Conservation (phyloP, 2,797 vertebrate genomes). For the Ataeniobius toweri region DNA sequence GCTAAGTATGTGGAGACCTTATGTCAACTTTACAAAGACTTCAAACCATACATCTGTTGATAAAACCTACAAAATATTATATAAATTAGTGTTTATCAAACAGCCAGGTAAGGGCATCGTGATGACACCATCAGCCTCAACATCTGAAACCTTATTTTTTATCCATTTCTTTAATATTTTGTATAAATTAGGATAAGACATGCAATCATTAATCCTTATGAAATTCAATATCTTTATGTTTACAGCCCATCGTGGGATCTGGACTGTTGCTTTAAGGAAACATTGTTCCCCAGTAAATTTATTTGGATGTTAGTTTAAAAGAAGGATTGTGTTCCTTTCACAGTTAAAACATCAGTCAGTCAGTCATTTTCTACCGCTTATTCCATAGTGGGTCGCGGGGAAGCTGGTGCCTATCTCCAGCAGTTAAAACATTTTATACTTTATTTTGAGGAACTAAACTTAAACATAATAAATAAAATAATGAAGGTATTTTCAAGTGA, state of each 20-base stretch:
- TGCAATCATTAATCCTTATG: not conserved
- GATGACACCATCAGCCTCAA: not conserved
- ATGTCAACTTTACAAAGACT: constrained; percentile 2
- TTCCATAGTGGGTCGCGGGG: too few relatives aligned
- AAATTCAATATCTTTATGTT: not conserved
- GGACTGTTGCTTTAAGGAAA: too few relatives aligned
- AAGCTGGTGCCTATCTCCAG: too few relatives aligned
- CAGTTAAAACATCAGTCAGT: not conserved
- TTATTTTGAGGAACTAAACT: not conserved
- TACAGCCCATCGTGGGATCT: not conserved
- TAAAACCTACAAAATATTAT: not conserved
- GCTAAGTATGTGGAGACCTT: not conserved
- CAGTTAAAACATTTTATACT: not conserved
- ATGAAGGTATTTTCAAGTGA: constrained; percentile 22
- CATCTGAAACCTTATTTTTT: not conserved
- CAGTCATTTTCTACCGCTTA: too few relatives aligned
- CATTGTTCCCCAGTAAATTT: too few relatives aligned
- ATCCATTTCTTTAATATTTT: not conserved
- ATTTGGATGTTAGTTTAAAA: too few relatives aligned
- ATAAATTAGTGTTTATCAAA: not conserved
- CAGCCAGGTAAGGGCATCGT: not conserved
- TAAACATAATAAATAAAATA: constrained; percentile 14
- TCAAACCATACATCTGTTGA: not conserved
- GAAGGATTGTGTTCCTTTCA: too few relatives aligned
- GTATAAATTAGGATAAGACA: not conserved